phyloP scores from a whole-genome alignment of 2,797 vertebrate species.

The Nasua narica region DNA sequence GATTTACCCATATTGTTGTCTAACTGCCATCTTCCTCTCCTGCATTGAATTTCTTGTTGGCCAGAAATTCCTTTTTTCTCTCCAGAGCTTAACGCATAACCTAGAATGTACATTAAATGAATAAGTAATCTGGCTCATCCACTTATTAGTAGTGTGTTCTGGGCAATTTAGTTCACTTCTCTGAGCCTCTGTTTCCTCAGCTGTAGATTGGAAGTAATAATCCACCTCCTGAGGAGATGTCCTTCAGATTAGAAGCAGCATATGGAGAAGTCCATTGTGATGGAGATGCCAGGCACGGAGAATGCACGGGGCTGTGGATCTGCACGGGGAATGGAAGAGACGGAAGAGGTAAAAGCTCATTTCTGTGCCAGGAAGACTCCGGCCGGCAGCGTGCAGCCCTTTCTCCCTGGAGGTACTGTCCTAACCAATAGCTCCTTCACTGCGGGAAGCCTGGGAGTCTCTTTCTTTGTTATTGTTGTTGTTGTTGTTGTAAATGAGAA shows the following conservation, averaged over 20 bases:
- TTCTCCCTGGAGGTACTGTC: background rate
- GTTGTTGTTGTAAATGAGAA: background rate
- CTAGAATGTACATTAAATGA: background rate
- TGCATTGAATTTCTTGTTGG: background rate
- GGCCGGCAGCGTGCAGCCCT: background rate
- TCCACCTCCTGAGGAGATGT: background rate
- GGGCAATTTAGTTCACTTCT: background rate
- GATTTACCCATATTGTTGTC: background rate
- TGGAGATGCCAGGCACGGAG: background rate
- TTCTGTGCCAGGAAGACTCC: background rate
- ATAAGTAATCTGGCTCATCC: background rate
- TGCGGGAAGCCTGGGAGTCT: background rate
- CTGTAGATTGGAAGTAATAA: background rate
- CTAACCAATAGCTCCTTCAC: background rate
- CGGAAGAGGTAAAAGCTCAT: background rate
- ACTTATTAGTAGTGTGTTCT: background rate
- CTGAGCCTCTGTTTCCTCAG: background rate
- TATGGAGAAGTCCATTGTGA: background rate
- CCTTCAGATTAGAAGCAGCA: background rate
- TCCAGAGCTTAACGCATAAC: background rate
- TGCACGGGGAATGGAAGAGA: background rate
- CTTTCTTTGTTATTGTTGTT: background rate
- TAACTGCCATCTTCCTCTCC: background rate
- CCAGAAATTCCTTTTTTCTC: background rate
- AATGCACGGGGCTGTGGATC: background rate